These are phyloP conservation scores for Hippocampus zosterae DNA, from an alignment of 2,113 vertebrate genomes.

Conservation along the genomic window DNA sequence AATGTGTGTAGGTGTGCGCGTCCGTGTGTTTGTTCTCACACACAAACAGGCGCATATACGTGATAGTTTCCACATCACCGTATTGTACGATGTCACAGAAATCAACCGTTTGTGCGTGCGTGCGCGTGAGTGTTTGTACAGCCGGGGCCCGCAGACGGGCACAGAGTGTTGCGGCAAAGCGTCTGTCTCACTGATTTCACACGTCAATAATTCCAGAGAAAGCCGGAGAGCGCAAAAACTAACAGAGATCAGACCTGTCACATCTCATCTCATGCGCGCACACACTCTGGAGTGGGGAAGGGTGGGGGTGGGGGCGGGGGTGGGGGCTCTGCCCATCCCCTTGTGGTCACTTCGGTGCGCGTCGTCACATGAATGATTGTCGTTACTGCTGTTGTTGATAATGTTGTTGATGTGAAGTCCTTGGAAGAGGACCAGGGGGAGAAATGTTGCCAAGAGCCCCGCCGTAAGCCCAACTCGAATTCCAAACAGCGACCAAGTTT, in stretches of 20 bases:
- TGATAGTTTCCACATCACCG: neutral
- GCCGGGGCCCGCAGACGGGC: constrained; percentile 51
- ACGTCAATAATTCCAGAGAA: constrained; percentile 42
- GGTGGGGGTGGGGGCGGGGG: no score
- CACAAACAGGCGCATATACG: no score
- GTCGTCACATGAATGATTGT: no score
- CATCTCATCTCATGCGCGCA: constrained; percentile 55
- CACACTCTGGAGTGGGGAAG: no score
- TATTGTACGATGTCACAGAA: neutral
- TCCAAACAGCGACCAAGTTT: no score
- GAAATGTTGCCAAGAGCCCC: neutral
- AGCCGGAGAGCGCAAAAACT: constrained; percentile 41
- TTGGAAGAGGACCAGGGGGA: neutral
- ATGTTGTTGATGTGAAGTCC: neutral
- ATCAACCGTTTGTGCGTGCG: constrained; percentile 2
- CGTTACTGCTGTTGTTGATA: neutral
- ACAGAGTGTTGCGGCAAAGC: constrained; percentile 46
- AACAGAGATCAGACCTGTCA: constrained; percentile 65
- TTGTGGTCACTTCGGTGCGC: constrained; percentile 12
- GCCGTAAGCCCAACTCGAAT: no score
- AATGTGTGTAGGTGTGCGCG: neutral
- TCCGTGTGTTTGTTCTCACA: neutral
- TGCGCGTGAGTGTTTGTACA: constrained; percentile 44
- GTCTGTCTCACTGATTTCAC: constrained; percentile 60
- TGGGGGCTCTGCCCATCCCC: constrained; percentile 13